Evolutionary conservation across 2,113 vertebrate species (phyloP), one percentile per base, ranked within the genome.

Genomic region (Plestiodon gilberti): DNA sequence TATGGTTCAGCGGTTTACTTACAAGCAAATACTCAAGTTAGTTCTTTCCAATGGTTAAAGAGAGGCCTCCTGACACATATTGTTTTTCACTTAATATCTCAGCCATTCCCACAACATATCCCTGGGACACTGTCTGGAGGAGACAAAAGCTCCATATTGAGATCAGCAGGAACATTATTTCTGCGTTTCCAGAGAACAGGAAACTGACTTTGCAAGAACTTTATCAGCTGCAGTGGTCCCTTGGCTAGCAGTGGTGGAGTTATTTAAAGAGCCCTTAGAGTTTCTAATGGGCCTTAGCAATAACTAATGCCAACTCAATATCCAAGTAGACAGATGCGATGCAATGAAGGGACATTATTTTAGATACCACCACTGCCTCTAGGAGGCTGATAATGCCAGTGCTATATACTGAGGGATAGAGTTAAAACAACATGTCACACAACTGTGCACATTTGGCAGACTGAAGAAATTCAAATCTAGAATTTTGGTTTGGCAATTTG

Each of bases 31-130:
- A 48, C 43, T 48, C 43, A 48, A 48, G 43, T 48, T 8, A 48
- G 43, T 48, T 48, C 43, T 48, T 48, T 48, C 43, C 43, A 4
- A 48, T 48, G 4, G 8, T 8, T 48, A 5, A 8, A 48, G 43
- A 48, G 43, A 48, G 43, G 43, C 43, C 8, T 48, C 43, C 43
- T 48, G 43, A 48, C 8, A 48, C 43, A 48, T 48, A 48, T 4
- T 48, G 8, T 48, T 48, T 48, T 48, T 48, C 43, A 48, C 43
- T 48, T 5, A 4, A 48, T 23, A 62, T 6, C 3, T 11, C 86
- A 67, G 28, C 0, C 90, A 25, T 89, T 86, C 83, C 83, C 83
- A 83, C 88, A 25, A n/a, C n/a, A 48, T 48, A 59, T 30, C 11
- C 2, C 43, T 3, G 61, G 61, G 82, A 30, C 67, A 87, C 70